Conservation (phyloP, 2,888 invertebrate species). For the Archaeoteleia sp. region DNA sequence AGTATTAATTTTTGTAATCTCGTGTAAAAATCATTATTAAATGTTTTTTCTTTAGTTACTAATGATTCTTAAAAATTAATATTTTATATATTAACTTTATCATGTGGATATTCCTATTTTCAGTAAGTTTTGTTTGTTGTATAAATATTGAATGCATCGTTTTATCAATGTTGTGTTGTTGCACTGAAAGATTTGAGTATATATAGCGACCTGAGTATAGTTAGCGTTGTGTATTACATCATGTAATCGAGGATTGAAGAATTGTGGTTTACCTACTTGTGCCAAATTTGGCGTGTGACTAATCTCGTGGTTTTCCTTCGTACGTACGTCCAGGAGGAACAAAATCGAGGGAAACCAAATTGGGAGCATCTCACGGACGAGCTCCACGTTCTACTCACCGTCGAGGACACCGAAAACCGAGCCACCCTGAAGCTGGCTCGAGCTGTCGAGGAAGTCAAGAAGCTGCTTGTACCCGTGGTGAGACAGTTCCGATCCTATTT, state of each 20-base stretch:
- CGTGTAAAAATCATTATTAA: too few species aligned
- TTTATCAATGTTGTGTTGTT: too few species aligned
- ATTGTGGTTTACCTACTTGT: conserved; percentile 28
- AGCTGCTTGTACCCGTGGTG: conserved; percentile 95
- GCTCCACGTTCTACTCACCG: conserved; percentile 97
- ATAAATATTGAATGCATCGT: too few species aligned
- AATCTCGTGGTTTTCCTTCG: conserved; percentile 30
- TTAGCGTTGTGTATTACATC: too few species aligned
- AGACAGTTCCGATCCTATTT: conserved; percentile 70
- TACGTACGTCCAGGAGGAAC: conserved; percentile 87
- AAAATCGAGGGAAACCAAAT: conserved; percentile 99
- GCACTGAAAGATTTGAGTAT: too few species aligned
- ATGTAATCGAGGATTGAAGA: conserved; percentile 20
- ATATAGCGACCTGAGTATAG: too few species aligned
- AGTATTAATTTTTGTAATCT: too few species aligned
- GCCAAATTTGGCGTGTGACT: conserved; percentile 35
- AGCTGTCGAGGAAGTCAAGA: conserved; percentile 98
- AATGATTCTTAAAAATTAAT: too few species aligned
- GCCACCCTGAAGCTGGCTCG: conserved; percentile 95
- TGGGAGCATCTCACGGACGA: conserved; percentile 99
- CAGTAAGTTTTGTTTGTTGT: too few species aligned
- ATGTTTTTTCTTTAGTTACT: too few species aligned
- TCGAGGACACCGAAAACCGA: conserved; percentile 98
- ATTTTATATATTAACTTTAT: too few species aligned
- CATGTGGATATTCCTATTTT: too few species aligned